These are phyloP conservation scores for Encarsia formosa DNA, from an alignment of 2,888 invertebrate genomes.

Conservation along the genomic window DNA sequence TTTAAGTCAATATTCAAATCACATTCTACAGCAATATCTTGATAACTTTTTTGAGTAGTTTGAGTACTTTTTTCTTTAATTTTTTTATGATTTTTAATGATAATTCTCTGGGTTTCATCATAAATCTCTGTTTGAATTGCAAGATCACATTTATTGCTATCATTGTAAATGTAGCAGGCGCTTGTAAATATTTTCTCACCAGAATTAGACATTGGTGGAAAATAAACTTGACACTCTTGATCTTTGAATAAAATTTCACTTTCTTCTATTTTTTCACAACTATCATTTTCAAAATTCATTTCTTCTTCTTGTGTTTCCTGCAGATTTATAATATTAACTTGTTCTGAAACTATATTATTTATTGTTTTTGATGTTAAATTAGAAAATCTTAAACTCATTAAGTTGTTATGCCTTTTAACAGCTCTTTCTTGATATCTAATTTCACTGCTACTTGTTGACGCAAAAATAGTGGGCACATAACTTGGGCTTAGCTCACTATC, in stretches of 20 bases:
- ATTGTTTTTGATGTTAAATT: too few relatives aligned
- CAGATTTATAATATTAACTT: too few relatives aligned
- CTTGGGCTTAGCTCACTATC: not conserved
- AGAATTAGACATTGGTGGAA: not conserved
- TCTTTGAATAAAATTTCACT: constrained; percentile 4
- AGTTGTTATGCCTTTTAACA: too few relatives aligned
- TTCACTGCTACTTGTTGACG: too few relatives aligned
- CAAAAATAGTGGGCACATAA: not conserved
- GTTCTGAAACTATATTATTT: too few relatives aligned
- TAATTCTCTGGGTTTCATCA: not conserved
- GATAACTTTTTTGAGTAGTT: constrained; percentile 14
- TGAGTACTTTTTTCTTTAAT: constrained; percentile 9
- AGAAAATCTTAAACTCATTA: too few relatives aligned
- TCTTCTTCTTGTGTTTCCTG: too few relatives aligned
- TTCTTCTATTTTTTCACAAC: too few relatives aligned
- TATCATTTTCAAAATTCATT: too few relatives aligned
- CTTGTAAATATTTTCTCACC: constrained; percentile 17
- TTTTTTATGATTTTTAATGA: constrained; percentile 1
- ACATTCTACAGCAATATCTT: constrained; percentile 10
- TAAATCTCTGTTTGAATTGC: constrained; percentile 24
- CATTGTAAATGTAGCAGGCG: constrained; percentile 16
- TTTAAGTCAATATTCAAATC: too few relatives aligned
- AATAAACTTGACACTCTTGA: constrained; percentile 21
- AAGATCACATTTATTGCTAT: constrained; percentile 16
- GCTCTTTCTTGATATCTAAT: too few relatives aligned